Conservation (phyloP, 1,140 invertebrate genomes). For the Vanessa tameamea region DNA sequence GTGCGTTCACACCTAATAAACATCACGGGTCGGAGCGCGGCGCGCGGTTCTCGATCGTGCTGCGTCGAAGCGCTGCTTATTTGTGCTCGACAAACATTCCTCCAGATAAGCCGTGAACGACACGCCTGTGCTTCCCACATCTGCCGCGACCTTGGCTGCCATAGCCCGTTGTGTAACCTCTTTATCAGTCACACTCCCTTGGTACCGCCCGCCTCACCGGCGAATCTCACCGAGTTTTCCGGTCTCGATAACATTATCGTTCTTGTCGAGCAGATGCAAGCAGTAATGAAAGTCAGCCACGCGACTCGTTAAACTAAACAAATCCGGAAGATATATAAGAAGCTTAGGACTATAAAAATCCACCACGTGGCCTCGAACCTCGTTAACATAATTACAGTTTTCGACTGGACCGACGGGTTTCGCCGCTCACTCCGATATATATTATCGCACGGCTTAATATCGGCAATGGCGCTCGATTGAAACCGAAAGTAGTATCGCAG, state of each 20-base stretch:
- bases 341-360: constrained; percentile 18
- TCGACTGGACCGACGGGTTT: constrained; percentile 60
- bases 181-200: constrained; percentile 73
- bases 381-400: constrained; percentile 65
- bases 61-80: constrained; percentile 59
- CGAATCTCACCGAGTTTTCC: constrained; percentile 71
- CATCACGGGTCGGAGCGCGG: constrained; percentile 36
- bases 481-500: constrained; percentile 62
- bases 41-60: constrained; percentile 43
- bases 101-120: constrained; percentile 71
- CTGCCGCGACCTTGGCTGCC: constrained; percentile 75
- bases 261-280: constrained; percentile 52
- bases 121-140: constrained; percentile 75
- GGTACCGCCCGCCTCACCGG: constrained; percentile 53
- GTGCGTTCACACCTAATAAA: constrained; percentile 71
- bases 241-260: constrained; percentile 65
- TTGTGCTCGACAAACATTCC: constrained; percentile 67
- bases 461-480: constrained; percentile 57
- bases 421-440: constrained; percentile 48
- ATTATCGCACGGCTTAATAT: constrained; percentile 58
- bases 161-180: constrained; percentile 69
- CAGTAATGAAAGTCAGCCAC: constrained; percentile 32
- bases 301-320: constrained; percentile 21
- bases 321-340: constrained; percentile 17
- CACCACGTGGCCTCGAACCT: constrained; percentile 22